Percentiles rank a stretch among this genome's conserved stretches.
These are phyloP conservation scores for Baronia brevicornis DNA, from an alignment of 2,888 invertebrate species.

Conservation along the genomic window DNA sequence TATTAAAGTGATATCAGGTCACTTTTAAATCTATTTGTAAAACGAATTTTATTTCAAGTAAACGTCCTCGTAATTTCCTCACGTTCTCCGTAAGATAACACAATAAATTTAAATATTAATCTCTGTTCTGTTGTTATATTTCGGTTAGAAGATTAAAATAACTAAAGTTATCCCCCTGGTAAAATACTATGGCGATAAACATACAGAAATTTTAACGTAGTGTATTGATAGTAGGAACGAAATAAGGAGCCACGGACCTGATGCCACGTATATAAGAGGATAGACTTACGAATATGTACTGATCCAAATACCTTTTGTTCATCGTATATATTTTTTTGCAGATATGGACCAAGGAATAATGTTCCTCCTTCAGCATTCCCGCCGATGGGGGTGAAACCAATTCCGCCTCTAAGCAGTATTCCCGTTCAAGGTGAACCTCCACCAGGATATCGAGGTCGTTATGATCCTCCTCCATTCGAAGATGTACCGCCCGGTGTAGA, in stretches of 20 bases:
- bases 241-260: too few relatives aligned
- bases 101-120: too few relatives aligned
- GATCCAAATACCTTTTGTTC: conserved; percentile 5
- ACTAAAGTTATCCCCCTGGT: too few relatives aligned
- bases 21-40: not conserved
- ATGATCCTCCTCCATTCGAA: conserved; percentile 68
- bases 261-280: too few relatives aligned
- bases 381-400: conserved; percentile 48
- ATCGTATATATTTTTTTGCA: conserved; percentile 37
- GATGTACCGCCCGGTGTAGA: conserved; percentile 78
- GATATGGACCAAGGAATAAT: conserved; percentile 58
- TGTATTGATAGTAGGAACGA: too few relatives aligned
- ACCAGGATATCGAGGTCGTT: conserved; percentile 58
- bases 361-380: conserved; percentile 49
- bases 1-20: not conserved
- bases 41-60: conserved; percentile 2
- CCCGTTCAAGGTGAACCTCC: conserved; percentile 44
- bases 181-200: too few relatives aligned
- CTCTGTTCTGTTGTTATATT: too few relatives aligned
- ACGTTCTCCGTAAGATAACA: too few relatives aligned
- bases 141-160: conserved; percentile 2
- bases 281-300: too few relatives aligned
- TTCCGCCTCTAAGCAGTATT: conserved; percentile 44
- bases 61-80: too few relatives aligned
- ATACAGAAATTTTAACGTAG: too few relatives aligned